Base-by-base conservation (phyloP, 2,113 vertebrate species). In the Lagopus leucura region DNA sequence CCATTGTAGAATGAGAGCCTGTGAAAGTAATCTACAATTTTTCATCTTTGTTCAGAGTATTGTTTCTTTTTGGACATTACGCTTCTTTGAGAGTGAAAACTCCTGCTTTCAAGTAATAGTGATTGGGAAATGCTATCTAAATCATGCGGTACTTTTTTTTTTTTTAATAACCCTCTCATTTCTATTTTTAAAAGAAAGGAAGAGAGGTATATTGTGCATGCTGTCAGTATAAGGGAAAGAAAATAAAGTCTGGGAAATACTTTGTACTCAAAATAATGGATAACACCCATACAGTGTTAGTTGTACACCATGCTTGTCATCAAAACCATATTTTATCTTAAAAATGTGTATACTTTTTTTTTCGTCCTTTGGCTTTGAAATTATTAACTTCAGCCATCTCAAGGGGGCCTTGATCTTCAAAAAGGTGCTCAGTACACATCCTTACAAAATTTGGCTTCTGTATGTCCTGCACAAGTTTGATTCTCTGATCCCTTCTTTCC, bases 101-200 rank as follows among this genome's bases (percentile, higher is more conserved):
- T 96, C 96, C 93, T 88, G 82, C 97, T 98, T 98, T 98, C 95
- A 98, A 97, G 91, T 96, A 90, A 86, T 86, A 95, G 67, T 96
- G 74, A 71, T 69, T 89, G 82, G 87, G 76, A 95, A 97, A 93
- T 92, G 65, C 63, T 93, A 97, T 97, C 65, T 75, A 96, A 96
- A 82, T 96, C 66, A 45, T 93, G 58, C 87, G 47, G 47, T 94
- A 54, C 28, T 92, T 93, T 90, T 13, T 34, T 34, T 86, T 58
- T 92, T 96, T 95, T 96, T 89, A 89, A 36, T 83, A 95, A 83
- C 72, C 58, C 43, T 71, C 19, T 79, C 92, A 48, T 58, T 93
- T 82, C 27, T 87, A n/a, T 61, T 94, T 57, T 91, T 86, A 58
- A 94, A 94, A 81, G 60, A 86, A 80, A 82, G 55, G 84, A 47